Conservation (phyloP, 2,888 invertebrate species). For the Homarus gammarus region DNA sequence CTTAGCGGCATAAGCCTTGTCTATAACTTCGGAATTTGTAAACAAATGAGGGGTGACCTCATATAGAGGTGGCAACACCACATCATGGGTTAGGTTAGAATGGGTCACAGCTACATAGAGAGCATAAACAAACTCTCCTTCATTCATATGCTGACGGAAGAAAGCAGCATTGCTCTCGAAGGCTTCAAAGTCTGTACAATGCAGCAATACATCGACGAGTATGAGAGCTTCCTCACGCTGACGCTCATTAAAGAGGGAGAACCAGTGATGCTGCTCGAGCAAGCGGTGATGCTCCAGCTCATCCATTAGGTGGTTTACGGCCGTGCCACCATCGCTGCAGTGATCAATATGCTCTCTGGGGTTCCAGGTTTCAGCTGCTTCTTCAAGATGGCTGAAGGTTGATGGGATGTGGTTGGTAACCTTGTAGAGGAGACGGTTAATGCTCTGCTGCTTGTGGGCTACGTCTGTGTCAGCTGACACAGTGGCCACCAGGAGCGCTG, state of each 20-base stretch:
- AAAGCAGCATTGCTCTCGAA: constrained; percentile 86
- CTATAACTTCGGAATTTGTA: constrained; percentile 83
- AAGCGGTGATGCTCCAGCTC: constrained; percentile 83
- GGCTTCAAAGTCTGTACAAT: constrained; percentile 86
- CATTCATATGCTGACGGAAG: constrained; percentile 83
- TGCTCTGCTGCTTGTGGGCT: constrained; percentile 58
- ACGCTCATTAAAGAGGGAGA: constrained; percentile 83
- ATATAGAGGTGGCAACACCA: constrained; percentile 85
- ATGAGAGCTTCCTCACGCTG: constrained; percentile 84
- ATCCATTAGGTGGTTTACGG: constrained; percentile 82
- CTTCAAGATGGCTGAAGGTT: constrained; percentile 23
- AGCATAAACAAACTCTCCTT: constrained; percentile 84
- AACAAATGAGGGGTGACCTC: constrained; percentile 85
- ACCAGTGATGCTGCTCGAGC: constrained; percentile 82
- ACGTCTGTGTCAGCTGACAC: constrained; percentile 39
- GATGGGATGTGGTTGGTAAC: constrained; percentile 45
- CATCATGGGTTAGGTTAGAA: constrained; percentile 78
- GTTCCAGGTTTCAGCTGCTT: constrained; percentile 80
- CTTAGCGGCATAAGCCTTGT: constrained; percentile 79
- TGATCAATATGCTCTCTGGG: constrained; percentile 83
- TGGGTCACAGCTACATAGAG: constrained; percentile 83
- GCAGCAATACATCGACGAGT: constrained; percentile 85
- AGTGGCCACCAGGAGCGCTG: constrained; percentile 39
- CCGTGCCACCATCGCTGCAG: constrained; percentile 82
- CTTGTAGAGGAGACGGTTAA: constrained; percentile 60